phyloP scores from a whole-genome alignment of 2,113 vertebrate species.

The Solea solea region DNA sequence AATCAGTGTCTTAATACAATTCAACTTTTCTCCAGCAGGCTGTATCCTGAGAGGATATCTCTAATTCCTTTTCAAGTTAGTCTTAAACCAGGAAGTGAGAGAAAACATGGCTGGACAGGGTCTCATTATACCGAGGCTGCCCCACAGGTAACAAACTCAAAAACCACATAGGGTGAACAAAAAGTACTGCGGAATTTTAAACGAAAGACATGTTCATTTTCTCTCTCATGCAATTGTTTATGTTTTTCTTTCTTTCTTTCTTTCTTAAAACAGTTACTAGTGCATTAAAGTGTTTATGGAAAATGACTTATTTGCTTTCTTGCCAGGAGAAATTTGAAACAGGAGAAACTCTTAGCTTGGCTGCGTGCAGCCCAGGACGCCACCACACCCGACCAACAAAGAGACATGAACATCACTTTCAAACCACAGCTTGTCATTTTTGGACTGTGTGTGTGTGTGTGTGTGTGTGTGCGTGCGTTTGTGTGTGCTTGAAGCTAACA shows the following conservation, averaged over 20 bases:
- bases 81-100: constrained; percentile 67
- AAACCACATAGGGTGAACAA: constrained; percentile 61
- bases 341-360: too few species aligned
- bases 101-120: constrained; percentile 52
- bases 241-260: neutral
- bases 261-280: too few species aligned
- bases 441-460: neutral
- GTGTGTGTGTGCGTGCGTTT: neutral
- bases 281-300: too few species aligned
- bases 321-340: neutral
- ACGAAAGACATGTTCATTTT: constrained; percentile 12
- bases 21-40: constrained; percentile 71
- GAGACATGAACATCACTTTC: neutral
- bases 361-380: too few species aligned
- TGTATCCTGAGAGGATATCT: constrained; percentile 72
- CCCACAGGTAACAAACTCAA: constrained; percentile 63
- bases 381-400: neutral
- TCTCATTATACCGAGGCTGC: constrained; percentile 70
- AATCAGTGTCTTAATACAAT: constrained; percentile 67
- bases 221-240: neutral
- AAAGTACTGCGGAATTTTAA: constrained; percentile 42
- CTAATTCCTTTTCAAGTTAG: constrained; percentile 75
- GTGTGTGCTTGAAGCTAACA: neutral
- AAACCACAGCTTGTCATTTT: neutral
- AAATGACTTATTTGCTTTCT: neutral